Evolutionary conservation across 2,888 invertebrate species (phyloP).

Genomic region (Microctonus hyperodae): DNA sequence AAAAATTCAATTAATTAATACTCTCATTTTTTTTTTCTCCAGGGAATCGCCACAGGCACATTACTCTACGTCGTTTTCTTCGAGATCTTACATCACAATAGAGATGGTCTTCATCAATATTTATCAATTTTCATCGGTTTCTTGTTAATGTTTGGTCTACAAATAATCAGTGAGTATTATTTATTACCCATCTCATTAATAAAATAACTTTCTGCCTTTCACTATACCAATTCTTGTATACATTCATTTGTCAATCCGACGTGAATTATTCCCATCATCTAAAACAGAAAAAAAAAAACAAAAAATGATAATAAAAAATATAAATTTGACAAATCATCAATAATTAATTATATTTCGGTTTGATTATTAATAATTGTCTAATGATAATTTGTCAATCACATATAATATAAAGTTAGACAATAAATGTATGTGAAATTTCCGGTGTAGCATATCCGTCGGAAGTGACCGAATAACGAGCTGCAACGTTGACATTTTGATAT

Average conservation of each 20-base stretch:
- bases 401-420: neutral
- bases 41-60: slow-evolving; percentile 92
- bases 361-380: too few relatives aligned
- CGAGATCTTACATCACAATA: slow-evolving; percentile 78
- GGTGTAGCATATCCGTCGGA: slow-evolving; percentile 10
- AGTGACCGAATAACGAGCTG: slow-evolving; percentile 3
- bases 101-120: slow-evolving; percentile 71
- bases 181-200: neutral
- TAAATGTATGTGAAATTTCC: slow-evolving; percentile 4
- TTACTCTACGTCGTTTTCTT: slow-evolving; percentile 96
- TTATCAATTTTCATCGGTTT: slow-evolving; percentile 75
- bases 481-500: slow-evolving; percentile 19
- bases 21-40: slow-evolving; percentile 49
- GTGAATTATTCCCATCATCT: neutral
- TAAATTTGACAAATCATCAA: too few relatives aligned
- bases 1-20: neutral
- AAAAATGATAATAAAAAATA: too few relatives aligned
- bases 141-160: slow-evolving; percentile 75
- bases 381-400: neutral
- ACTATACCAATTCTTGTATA: neutral
- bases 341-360: too few relatives aligned
- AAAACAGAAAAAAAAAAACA: neutral
- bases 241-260: neutral
- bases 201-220: neutral
- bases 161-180: slow-evolving; percentile 68